Base-by-base conservation (phyloP, 2,113 vertebrate species). In the Malurus melanocephalus region DNA sequence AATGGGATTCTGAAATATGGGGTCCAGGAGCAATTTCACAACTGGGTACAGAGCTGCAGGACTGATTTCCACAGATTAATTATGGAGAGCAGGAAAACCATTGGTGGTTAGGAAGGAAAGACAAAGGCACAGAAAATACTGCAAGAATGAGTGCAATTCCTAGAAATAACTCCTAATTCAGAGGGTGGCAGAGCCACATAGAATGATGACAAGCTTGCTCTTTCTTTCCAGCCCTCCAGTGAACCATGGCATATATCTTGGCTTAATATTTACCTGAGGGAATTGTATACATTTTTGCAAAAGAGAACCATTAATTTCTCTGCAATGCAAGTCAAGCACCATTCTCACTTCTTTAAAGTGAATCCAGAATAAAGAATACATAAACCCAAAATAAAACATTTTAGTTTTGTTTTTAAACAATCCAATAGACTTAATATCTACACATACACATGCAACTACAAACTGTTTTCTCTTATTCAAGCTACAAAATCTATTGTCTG, bases 41-140 rank as follows among this genome's bases (percentile, higher is more conserved):
- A 1, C 9, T 11, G 19, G 42, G 10, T 3, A 18, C 15, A 5
- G 52, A 77, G 6, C 40, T 72, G 40, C 42, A 12, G 0, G 2
- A 68, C 57, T 38, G 40, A 27, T 2, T 71, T 35, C 52, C 8
- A 5, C 4, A 30, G 2, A 15, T 4, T 13, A 4, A 42, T 5
- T 16, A 30, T 3, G 33, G 24, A 28, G 22, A 87, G 46, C 6
- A 26, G 45, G 61, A 52, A 71, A 30, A 60, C 0, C 32, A 23
- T 11, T 6, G 17, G 11, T 35, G 27, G n/a, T 20, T 33, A 67
- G 30, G 27, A 89, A 67, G 3, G 11, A 19, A 43, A 75, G 15
- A 28, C 12, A 75, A 45, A 10, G 4, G 20, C 5, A 19, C 0
- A 49, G 38, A 33, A 89, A 73, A 62, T 2, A 30, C 13, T 11